Base-by-base conservation (phyloP, 92 coral and sea anemone species). In the Paragorgia papillata region DNA sequence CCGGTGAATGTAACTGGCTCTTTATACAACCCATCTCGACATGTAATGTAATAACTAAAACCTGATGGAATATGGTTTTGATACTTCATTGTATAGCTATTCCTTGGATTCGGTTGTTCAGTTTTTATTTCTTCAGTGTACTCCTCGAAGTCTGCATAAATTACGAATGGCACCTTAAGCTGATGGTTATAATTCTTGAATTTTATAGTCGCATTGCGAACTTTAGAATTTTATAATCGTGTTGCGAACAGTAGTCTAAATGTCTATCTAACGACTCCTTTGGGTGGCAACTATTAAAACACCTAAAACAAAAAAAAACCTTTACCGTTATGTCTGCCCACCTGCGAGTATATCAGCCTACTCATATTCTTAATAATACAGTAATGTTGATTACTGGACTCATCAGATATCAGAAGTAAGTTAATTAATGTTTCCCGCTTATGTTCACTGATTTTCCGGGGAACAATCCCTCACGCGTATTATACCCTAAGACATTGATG, bases 1-100 rank as follows among this genome's bases (percentile, higher is more conserved):
- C 10, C 10, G 10, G 4, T 10, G 10, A 10, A 37, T 37, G 4
- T 37, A 4, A 4, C 10, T 37, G 43, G 4, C 4, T 37, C 34
- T 63, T 63, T 34, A 25, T n/a, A 7, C 18, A 67, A 41, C 30
- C 40, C 74, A 41, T 67, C 74, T 33, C 15, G 13, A 28, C 20
- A 64, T 32, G 21, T 48, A 10, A 63, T 63, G 28, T 27, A 27
- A 33, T 32, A 63, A 33, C 46, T 12, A 28, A 28, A 64, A 12
- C 70, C 70, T 34, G 48, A 64, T n/a, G 43, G 39, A 7, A 14
- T 64, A 64, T 64, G 70, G 15, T 64, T 18, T 48, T 64, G 70
- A 64, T 28, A 28, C 22, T 33, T 6, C 32, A 28, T 26, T 17
- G 70, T 64, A 48, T 27, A 28, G 25, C 40, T 28, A 14, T 20